These are phyloP conservation scores for Ommatoiulus sabulosus DNA, from an alignment of 2,888 invertebrate species.

Conservation along the genomic window DNA sequence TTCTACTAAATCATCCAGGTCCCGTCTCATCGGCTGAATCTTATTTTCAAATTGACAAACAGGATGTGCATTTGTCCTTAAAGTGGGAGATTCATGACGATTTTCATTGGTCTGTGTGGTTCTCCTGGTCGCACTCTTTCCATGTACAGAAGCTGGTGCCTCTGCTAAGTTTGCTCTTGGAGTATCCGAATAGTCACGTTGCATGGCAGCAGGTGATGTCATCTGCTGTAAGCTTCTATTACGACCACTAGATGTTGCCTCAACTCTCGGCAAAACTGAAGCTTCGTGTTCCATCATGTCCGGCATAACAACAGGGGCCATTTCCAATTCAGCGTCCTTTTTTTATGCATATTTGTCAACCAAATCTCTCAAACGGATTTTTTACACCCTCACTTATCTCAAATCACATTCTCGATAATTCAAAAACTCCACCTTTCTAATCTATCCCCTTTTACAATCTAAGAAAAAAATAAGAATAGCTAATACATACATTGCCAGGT, in stretches of 20 bases:
- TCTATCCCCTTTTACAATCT: background rate
- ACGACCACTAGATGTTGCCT: background rate
- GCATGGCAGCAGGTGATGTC: background rate
- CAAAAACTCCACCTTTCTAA: background rate
- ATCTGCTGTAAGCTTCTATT: background rate
- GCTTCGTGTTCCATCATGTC: background rate
- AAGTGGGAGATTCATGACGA: background rate
- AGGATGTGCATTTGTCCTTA: background rate
- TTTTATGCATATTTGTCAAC: background rate
- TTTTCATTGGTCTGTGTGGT: background rate
- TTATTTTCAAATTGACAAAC: background rate
- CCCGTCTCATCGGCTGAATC: background rate
- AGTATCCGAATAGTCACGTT: background rate
- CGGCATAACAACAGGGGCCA: background rate
- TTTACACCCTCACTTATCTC: background rate
- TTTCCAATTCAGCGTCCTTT: background rate
- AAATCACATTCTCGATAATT: background rate
- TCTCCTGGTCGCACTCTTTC: background rate
- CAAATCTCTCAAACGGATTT: background rate
- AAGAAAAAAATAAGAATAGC: background rate
- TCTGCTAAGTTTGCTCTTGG: background rate
- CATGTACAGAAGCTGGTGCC: background rate
- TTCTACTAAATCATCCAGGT: constrained; percentile 2
- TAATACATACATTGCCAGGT: background rate
- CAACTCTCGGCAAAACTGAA: background rate